Conservation (phyloP, 1,140 invertebrate genomes). For the Wasmannia auropunctata region DNA sequence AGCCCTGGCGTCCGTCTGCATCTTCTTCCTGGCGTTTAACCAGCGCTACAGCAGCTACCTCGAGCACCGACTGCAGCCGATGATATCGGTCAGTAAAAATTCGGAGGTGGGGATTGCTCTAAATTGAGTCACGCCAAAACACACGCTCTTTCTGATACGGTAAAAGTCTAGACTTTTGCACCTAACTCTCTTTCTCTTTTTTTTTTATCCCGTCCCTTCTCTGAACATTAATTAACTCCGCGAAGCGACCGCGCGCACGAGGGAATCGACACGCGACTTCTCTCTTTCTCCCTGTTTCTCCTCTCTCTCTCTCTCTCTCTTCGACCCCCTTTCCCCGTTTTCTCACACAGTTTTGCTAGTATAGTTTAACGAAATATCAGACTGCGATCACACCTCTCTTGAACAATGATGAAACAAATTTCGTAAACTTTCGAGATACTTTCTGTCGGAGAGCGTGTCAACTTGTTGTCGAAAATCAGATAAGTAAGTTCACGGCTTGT, state of each 20-base stretch:
- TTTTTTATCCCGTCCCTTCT: neutral
- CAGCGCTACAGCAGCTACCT: conserved; percentile 82
- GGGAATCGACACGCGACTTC: conserved; percentile 5
- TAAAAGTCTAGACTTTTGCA: conserved; percentile 73
- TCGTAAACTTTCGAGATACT: neutral
- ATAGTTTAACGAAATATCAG: no score
- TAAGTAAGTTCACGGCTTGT: neutral
- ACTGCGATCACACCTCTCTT: no score
- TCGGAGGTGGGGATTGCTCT: conserved; percentile 72
- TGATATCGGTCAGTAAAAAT: conserved; percentile 82
- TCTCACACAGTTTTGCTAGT: neutral
- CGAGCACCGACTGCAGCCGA: conserved; percentile 81
- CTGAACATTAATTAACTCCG: conserved; percentile 57
- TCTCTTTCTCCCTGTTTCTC: conserved; percentile 66
- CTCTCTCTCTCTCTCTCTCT: neutral
- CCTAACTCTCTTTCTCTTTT: conserved; percentile 63
- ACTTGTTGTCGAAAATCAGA: neutral
- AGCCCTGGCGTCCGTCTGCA: conserved; percentile 81
- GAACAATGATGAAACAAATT: neutral
- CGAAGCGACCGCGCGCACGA: neutral
- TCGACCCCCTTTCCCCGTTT: no score
- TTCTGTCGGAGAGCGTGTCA: neutral
- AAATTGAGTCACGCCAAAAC: conserved; percentile 75
- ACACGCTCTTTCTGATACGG: conserved; percentile 71
- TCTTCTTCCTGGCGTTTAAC: conserved; percentile 83